These are phyloP conservation scores for Micropoecilia bifurca DNA, from an alignment of 2,797 vertebrate genomes.

Conservation along the genomic window DNA sequence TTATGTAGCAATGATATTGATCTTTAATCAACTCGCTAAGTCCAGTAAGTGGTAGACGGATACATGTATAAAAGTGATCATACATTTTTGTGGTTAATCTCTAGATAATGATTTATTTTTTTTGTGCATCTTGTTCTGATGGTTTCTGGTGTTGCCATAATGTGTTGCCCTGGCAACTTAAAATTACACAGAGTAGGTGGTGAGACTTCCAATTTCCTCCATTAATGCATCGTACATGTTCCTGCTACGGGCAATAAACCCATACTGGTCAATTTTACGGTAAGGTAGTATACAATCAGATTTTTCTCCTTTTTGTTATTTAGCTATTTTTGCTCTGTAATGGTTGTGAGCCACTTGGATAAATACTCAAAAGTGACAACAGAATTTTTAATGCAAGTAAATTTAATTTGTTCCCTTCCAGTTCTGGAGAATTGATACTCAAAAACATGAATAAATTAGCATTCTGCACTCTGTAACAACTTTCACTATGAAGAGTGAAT, in stretches of 20 bases:
- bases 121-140: not conserved
- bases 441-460: not conserved
- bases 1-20: not conserved
- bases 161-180: not conserved
- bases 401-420: not conserved
- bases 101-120: not conserved
- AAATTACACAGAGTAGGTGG: not conserved
- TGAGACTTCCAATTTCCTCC: not conserved
- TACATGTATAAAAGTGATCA: not conserved
- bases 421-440: not conserved
- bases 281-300: not conserved
- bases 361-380: not conserved
- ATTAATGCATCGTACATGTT: not conserved
- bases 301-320: not conserved
- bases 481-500: not conserved
- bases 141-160: not conserved
- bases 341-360: not conserved
- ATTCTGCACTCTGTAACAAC: not conserved
- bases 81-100: not conserved
- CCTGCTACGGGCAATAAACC: not conserved
- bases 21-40: not conserved
- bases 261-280: not conserved
- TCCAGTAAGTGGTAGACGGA: not conserved
- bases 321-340: not conserved
- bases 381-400: not conserved